phyloP scores from a whole-genome alignment of 2,888 invertebrate genomes.

The Acrobasis suavella region DNA sequence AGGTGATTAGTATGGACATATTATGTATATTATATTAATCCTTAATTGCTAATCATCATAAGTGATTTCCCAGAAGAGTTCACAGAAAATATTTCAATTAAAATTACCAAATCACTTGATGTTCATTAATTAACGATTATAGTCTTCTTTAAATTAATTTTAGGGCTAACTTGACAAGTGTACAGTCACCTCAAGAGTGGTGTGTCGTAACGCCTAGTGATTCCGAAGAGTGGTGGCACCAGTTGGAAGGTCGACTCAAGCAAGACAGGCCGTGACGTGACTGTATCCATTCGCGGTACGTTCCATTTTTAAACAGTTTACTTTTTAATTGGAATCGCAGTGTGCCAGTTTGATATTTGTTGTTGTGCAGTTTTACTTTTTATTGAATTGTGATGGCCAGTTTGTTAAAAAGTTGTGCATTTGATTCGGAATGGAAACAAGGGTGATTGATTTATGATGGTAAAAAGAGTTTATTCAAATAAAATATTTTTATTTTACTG shows the following conservation, averaged over 20 bases:
- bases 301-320: slow-evolving; percentile 17
- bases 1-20: too few species aligned
- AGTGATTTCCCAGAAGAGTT: neutral
- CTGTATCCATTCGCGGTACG: slow-evolving; percentile 22
- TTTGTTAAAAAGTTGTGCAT: neutral
- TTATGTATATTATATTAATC: too few species aligned
- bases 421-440: neutral
- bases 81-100: neutral
- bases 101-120: neutral
- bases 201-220: slow-evolving; percentile 16
- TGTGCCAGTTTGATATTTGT: slow-evolving; percentile 14
- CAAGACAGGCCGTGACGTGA: slow-evolving; percentile 24
- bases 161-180: neutral
- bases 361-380: neutral
- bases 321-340: neutral
- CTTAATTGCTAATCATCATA: too few species aligned
- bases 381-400: neutral
- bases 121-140: neutral
- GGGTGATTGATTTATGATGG: neutral
- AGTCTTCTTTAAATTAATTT: too few species aligned
- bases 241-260: slow-evolving; percentile 21
- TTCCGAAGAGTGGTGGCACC: slow-evolving; percentile 21
- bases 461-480: neutral
- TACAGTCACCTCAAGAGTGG: slow-evolving; percentile 10
- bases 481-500: too few species aligned